Base-by-base conservation (phyloP, 2,888 invertebrate species). In the Operophtera brumata region DNA sequence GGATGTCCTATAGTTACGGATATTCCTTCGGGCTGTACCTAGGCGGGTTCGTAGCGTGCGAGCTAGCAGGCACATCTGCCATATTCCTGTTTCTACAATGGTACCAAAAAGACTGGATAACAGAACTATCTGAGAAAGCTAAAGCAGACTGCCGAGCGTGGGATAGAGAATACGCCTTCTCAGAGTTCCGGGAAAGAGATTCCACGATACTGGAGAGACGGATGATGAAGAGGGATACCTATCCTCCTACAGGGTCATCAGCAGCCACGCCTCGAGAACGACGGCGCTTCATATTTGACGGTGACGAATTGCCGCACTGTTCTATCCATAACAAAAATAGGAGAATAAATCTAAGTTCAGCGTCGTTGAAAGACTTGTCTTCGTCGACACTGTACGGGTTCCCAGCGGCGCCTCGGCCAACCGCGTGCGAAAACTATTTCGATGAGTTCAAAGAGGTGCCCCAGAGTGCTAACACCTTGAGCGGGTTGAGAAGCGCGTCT, bases 11-110 rank as follows among this genome's bases (percentile, higher is more conserved):
- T 82, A 93, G 93, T 71, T 97, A 97, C 80, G 97, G 97, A 44
- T 96, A 95, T 85, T 96, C 96, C 57, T 97, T 97, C 82, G 93
- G 96, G 47, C 91, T 97, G 36, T 96, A 96, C 78, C 94, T 97
- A 40, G 93, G 94, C 69, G 96, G 96, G 30, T 96, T 97, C 74
- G 92, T 97, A 66, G 93, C 94, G 53, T 95, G 95, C 7, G 96
- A 97, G 80, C 87, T 96, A 60, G 95, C 97, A 28, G 97, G 97
- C 36, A 94, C 96, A 11, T 94, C 95, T 59, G 96, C 96, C 55
- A 94, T 97, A 65, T 96, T 96, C 80, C 93, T 96, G 62, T 97
- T 96, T 86, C 95, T 97, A 70, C 93, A 94, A 78, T 93, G 94
- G 92, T 94, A 94, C 72, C 94, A 94, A 82, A 91, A 91, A 79